Base-by-base conservation (phyloP, 2,888 invertebrate genomes). In the Lycocerus yunnanus region DNA sequence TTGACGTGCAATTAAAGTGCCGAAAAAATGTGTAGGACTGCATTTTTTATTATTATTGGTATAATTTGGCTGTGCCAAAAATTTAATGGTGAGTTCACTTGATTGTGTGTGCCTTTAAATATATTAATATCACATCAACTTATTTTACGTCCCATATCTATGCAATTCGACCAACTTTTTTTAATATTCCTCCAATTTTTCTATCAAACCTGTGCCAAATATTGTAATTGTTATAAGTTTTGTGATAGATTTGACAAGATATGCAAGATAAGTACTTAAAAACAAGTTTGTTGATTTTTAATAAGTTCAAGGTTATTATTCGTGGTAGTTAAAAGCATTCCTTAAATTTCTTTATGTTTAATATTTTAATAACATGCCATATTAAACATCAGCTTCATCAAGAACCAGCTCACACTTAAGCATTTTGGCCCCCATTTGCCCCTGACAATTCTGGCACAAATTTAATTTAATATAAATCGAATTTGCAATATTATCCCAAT, bases 61-160 rank as follows among this genome's bases (percentile, higher is more conserved):
- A 77, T 85, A 78, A 79, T 84, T 81, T 84, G 83, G 80, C 82
- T 84, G 75, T 81, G 83, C 81, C 83, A 84, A 80, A 81, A 83
- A 77, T 81, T 83, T 78, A 78, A 80, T 81, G 85, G 85, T 85
- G 78, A 82, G 83, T 78, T 21, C 66, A 66, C 15, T 66, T 66
- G 15, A 66, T 43, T n/a, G 43, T n/a, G n/a, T n/a, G 43, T 43
- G 43, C 43, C 63, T 11, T 68, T 13, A 14, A 14, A 66, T 21
- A 21, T 24, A 20, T 14, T 66, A 66, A 21, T 66, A 24, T 66
- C 21, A 66, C 21, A 15, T 66, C 20, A 65, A 18, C 24, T 66
- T 43, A 43, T 43, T 43, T 43, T 43, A 43, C 43, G n/a, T 43
- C 13, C 43, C 6, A 43, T 43, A 43, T n/a, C 43, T 43, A 43